Base-by-base conservation (phyloP, 2,888 invertebrate species). In the Elegia similella region DNA sequence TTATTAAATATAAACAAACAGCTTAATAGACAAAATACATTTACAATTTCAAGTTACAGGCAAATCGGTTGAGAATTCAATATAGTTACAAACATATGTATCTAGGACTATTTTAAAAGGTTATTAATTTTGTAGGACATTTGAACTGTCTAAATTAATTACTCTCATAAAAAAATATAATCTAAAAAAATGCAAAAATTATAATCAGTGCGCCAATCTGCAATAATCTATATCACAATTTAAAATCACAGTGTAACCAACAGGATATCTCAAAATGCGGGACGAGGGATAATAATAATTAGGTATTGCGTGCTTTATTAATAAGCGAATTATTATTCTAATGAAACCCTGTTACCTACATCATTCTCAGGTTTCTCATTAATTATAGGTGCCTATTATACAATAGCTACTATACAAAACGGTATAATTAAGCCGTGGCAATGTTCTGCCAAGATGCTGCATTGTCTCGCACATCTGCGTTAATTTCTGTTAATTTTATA, bases 21-120 rank as follows among this genome's bases (percentile, higher is more conserved):
- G 54, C 54, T 55, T 55, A 46, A 44, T 55, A 17, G 54, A 55
- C 54, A 54, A 54, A 55, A 55, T 55, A 55, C 54, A 55, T 55
- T 55, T 55, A 44, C 54, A 55, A 55, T 44, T 55, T 55, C n/a
- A 55, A 55, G 46, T 44, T 42, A 46, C 34, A 46, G 44, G 46
- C 43, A 44, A 30, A 44, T 55, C 34, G 12, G 16, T 44, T 54
- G 32, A 34, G 16, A 34, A 55, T 44, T 32, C 44, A 34, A 13
- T 29, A 34, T 7, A 16, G 46, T 29, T 55, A 50, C 50, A 8
- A 34, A 16, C 16, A 15, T 32, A 34, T 16, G 34, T 34, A 34
- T 34, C 50, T 50, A 34, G 7, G 17, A 34, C 34, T 34, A 50
- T 17, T 34, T 50, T 50, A 48, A 48, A 29, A 47, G 32, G 23